Evolutionary conservation across 2,113 vertebrate genomes (phyloP).

Genomic region (Rhipidura dahli): DNA sequence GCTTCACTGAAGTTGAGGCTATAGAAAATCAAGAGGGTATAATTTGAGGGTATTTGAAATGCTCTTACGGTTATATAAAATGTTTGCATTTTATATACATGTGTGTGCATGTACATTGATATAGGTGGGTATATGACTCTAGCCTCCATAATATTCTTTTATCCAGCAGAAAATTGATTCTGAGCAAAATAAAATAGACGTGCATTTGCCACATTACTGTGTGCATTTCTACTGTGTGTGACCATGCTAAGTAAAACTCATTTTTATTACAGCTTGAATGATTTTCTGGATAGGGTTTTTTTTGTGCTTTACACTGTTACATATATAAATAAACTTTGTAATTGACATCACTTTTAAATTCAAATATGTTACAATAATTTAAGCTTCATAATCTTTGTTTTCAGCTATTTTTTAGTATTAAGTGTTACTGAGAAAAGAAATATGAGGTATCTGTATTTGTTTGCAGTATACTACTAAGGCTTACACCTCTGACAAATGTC

Average conservation of each 20-base stretch:
- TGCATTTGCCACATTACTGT: neutral
- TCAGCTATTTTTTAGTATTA: neutral
- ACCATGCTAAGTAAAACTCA: neutral
- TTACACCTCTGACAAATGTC: neutral
- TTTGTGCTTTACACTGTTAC: neutral
- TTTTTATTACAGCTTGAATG: neutral
- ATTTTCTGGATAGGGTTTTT: neutral
- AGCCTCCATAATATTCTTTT: neutral
- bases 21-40: neutral
- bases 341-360: neutral
- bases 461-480: neutral
- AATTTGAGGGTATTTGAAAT: neutral
- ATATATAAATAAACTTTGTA: neutral
- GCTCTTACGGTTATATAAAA: neutral
- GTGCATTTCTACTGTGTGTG: neutral
- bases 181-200: neutral
- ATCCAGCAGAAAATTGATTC: neutral
- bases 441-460: neutral
- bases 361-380: neutral
- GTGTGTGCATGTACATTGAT: neutral
- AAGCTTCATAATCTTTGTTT: neutral
- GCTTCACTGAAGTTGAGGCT: neutral
- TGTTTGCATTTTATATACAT: neutral
- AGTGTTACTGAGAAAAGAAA: neutral
- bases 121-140: neutral